A percentile compares a stretch with the other conserved stretches of the same genome.
Evolutionary conservation across 2,797 vertebrate species (phyloP).

Genomic region (Pitangus sulphuratus): DNA sequence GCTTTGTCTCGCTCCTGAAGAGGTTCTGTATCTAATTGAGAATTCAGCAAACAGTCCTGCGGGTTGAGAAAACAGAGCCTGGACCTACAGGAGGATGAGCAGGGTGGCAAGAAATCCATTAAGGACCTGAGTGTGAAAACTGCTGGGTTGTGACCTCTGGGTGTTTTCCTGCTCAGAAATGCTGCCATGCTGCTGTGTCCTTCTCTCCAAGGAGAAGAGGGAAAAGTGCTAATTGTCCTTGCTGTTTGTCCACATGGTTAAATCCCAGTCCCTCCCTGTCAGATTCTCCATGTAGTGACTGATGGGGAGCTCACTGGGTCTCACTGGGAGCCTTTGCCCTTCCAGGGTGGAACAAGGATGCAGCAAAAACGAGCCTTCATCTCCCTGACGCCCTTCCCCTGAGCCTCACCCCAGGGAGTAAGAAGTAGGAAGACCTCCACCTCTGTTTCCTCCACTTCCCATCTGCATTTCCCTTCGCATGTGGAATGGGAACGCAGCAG

Average conservation of each 20-base stretch:
- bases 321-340: background rate
- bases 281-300: background rate
- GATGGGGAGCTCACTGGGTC: background rate
- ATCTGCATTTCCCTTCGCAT: fast-evolving
- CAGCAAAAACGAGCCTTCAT: background rate
- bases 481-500: fast-evolving
- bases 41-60: background rate
- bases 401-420: fast-evolving
- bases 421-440: background rate
- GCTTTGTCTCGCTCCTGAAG: background rate
- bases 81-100: background rate
- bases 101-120: background rate
- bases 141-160: background rate
- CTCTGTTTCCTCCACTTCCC: background rate
- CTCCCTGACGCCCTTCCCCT: background rate
- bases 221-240: background rate
- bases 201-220: background rate
- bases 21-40: background rate
- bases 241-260: background rate
- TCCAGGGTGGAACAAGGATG: background rate
- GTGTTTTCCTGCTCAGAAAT: background rate
- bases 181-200: background rate
- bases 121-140: background rate
- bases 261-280: background rate
- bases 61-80: background rate